Base-by-base conservation (phyloP, 37 sponge, comb jelly and placozoan species). In the Halichondria panicea region DNA sequence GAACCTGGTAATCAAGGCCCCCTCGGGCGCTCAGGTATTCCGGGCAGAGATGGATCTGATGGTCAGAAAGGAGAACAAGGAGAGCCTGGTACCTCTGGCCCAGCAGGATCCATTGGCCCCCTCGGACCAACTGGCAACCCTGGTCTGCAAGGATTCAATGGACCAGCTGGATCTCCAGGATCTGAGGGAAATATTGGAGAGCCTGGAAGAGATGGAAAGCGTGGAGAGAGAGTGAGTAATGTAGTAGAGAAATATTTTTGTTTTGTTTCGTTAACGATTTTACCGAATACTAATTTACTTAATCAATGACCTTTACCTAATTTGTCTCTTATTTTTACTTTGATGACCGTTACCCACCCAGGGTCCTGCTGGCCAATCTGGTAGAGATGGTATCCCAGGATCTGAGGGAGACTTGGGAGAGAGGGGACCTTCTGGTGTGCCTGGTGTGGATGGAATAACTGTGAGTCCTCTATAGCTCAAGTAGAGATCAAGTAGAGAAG, bases 1-100 rank as follows among this genome's bases (percentile, higher is more conserved):
- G 25, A 1, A 1, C 39, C 42, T 39, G 73, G 73, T 3, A 2
- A 8, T 22, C 65, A 82, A 67, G 68, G 74, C 15, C 30, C 33
- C 55, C 59, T 22, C 30, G 88, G 89, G 31, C 21, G 48, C 15
- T 21, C 74, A 0, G 89, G 89, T 0, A 5, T 34, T 13, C 62
- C 73, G 25, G 89, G 89, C 31, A 34, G 74, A 56, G 74, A 82
- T 56, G 89, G 89, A 1, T 78, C 59, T 46, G 74, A 73, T 82
- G 89, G 89, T 37, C 37, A 30, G 3, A 65, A 63, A 33, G 89
- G 89, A 6, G 55, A 35, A 21, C 76, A 81, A 35, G 88, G 88
- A 1, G 7, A 28, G 0, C 43, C 45, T 31, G 89, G 89, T 35
- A 27, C 61, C 5, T 24, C 68, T 43, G 89, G 89, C 0, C 59